Conservation (phyloP, 2,888 invertebrate genomes). For the Yponomeuta sedellus region DNA sequence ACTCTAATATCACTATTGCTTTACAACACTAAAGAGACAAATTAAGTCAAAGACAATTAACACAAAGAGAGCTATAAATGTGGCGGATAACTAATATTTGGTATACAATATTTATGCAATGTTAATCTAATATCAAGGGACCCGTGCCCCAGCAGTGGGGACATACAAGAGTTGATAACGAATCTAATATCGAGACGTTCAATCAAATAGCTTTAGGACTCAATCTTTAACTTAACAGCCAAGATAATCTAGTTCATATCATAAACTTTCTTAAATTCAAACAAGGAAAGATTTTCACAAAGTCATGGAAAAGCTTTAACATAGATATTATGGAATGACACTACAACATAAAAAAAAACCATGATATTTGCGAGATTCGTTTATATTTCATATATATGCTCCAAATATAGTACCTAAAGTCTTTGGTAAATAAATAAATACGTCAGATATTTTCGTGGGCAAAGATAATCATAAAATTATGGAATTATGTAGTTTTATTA, state of each 20-base stretch:
- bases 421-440: not conserved
- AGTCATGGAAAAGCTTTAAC: not conserved
- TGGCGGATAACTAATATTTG: slow-evolving; percentile 37
- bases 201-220: not conserved
- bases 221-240: not conserved
- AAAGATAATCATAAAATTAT: too few relatives aligned
- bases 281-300: not conserved
- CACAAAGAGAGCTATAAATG: slow-evolving; percentile 28
- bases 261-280: not conserved
- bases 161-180: too few relatives aligned
- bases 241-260: not conserved
- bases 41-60: slow-evolving; percentile 37
- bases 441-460: not conserved
- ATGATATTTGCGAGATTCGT: too few relatives aligned
- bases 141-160: too few relatives aligned
- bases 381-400: too few relatives aligned
- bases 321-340: not conserved
- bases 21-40: slow-evolving; percentile 46
- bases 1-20: slow-evolving; percentile 71
- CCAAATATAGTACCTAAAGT: not conserved
- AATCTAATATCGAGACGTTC: not conserved
- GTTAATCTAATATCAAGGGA: not conserved
- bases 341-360: too few relatives aligned
- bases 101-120: slow-evolving; percentile 18
- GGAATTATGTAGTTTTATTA: not conserved